Percentiles rank a stretch among this genome's conserved stretches.
phyloP scores from a whole-genome alignment of 1,140 invertebrate genomes.

The Marisa cornuarietis region DNA sequence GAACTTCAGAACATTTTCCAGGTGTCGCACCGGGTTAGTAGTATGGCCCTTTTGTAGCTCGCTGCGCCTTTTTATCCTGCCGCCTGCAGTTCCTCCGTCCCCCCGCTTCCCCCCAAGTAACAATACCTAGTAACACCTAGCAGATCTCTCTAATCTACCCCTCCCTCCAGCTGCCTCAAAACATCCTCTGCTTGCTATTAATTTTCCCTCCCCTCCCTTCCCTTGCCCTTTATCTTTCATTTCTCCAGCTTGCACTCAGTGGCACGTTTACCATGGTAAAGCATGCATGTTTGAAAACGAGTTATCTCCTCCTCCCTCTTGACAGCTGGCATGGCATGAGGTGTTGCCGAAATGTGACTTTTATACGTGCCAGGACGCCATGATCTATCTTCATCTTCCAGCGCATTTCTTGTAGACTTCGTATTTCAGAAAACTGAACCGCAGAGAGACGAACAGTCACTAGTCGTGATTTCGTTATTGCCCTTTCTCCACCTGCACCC shows the following conservation, averaged over 20 bases:
- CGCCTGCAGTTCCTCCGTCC: no score
- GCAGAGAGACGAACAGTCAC: not conserved
- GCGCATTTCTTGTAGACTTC: no score
- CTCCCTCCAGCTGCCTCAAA: not conserved
- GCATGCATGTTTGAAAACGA: not conserved
- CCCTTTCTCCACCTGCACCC: not conserved
- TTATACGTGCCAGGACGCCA: no score
- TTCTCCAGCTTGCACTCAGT: not conserved
- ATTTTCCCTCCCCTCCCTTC: not conserved
- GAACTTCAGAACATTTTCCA: slow-evolving; percentile 97
- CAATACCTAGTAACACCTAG: not conserved
- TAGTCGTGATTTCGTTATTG: not conserved
- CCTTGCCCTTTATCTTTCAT: not conserved
- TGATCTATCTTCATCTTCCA: no score
- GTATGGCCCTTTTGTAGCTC: not conserved
- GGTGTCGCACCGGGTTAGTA: slow-evolving; percentile 73
- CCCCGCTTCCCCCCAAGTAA: not conserved
- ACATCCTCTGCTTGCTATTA: not conserved
- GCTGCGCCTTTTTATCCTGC: not conserved
- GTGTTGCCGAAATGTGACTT: no score
- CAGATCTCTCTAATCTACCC: not conserved
- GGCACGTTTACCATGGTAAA: not conserved
- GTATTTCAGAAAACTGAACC: not conserved
- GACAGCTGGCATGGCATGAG: no score
- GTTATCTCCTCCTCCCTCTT: not conserved